phyloP scores from a whole-genome alignment of 2,797 vertebrate species.

The Melanogrammus aeglefinus region DNA sequence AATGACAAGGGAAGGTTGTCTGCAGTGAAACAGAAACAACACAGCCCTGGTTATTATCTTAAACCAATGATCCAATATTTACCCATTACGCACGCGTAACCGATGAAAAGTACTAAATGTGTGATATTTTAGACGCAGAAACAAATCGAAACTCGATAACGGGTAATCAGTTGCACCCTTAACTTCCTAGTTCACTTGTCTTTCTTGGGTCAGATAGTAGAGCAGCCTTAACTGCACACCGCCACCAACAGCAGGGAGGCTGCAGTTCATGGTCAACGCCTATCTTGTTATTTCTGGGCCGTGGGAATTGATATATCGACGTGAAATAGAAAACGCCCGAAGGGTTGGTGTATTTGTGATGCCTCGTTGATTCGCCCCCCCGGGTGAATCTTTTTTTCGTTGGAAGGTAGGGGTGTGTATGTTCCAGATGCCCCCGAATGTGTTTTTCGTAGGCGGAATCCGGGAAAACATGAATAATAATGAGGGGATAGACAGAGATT shows the following conservation, averaged over 20 bases:
- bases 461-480: no score
- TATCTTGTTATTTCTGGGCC: background rate
- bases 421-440: no score
- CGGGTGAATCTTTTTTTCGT: no score
- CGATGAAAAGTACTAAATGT: background rate
- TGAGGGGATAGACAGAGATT: no score
- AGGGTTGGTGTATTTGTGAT: no score
- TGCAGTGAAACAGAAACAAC: no score
- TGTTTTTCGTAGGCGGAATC: no score
- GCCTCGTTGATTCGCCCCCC: no score
- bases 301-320: background rate
- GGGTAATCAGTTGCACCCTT: background rate
- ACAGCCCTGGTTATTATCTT: no score
- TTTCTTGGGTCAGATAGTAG: background rate
- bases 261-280: background rate
- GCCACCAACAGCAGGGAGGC: background rate
- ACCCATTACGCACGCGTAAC: background rate
- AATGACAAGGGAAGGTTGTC: background rate
- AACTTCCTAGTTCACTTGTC: background rate
- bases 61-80: background rate
- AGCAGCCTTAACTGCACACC: background rate
- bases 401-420: no score
- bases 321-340: no score
- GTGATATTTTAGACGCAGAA: background rate
- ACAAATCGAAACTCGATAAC: background rate